phyloP scores from a whole-genome alignment of 2,888 invertebrate genomes.

The Brassicogethes aeneus region DNA sequence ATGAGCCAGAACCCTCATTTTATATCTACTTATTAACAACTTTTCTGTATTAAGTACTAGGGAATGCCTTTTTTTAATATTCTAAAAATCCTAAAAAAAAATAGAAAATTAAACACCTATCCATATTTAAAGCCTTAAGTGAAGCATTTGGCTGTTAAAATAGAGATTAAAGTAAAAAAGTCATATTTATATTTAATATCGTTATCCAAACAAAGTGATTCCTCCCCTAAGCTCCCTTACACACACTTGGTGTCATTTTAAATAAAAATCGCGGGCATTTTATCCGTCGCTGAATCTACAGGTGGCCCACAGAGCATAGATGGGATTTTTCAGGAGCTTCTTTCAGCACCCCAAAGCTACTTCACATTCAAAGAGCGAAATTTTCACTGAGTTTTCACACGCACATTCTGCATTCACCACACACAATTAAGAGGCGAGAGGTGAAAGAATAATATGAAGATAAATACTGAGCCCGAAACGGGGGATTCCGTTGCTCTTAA shows the following conservation, averaged over 20 bases:
- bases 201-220: too few relatives aligned
- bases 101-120: too few relatives aligned
- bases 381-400: constrained; percentile 20
- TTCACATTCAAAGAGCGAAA: constrained; percentile 25
- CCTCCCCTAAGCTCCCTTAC: too few relatives aligned
- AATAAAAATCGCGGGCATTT: neutral
- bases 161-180: too few relatives aligned
- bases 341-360: constrained; percentile 21
- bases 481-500: neutral
- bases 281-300: constrained; percentile 22
- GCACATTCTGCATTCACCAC: constrained; percentile 7
- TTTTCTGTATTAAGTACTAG: too few relatives aligned
- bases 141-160: too few relatives aligned
- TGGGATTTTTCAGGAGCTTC: constrained; percentile 37
- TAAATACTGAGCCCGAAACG: constrained; percentile 1
- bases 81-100: too few relatives aligned
- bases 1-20: too few relatives aligned
- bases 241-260: neutral
- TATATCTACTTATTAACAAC: too few relatives aligned
- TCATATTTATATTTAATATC: too few relatives aligned
- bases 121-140: too few relatives aligned
- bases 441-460: constrained; percentile 15
- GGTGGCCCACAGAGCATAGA: constrained; percentile 35
- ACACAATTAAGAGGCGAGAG: constrained; percentile 11
- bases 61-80: too few relatives aligned